Percentiles rank a stretch among this genome's conserved stretches.
These are phyloP conservation scores for Tinea pellionella DNA, from an alignment of 2,888 invertebrate species.

Conservation along the genomic window DNA sequence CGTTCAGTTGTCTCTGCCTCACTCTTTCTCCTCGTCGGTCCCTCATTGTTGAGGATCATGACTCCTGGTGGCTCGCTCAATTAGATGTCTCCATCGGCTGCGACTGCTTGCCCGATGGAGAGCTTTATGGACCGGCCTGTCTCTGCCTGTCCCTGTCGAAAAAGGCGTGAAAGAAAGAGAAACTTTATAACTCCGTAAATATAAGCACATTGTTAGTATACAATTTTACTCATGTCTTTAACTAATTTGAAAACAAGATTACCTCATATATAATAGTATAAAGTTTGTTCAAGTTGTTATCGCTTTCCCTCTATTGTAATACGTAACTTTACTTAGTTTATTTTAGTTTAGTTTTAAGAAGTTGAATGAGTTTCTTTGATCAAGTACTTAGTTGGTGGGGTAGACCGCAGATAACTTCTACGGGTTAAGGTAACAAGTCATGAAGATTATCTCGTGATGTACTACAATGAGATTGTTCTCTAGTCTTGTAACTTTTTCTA, in stretches of 20 bases:
- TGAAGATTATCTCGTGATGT: not conserved
- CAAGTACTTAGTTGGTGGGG: not conserved
- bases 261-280: not conserved
- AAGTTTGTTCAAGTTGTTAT: not conserved
- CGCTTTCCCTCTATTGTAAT: not conserved
- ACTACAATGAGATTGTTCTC: too few relatives aligned
- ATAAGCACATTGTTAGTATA: not conserved
- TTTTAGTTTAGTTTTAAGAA: slow-evolving; percentile 1
- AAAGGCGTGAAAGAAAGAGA: too few relatives aligned
- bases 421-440: not conserved
- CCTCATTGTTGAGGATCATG: too few relatives aligned
- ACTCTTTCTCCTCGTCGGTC: too few relatives aligned
- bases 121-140: too few relatives aligned
- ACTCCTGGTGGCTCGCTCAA: too few relatives aligned
- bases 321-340: not conserved
- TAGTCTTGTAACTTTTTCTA: too few relatives aligned
- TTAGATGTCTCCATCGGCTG: too few relatives aligned
- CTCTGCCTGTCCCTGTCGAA: too few relatives aligned
- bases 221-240: not conserved
- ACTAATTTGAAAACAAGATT: not conserved
- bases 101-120: too few relatives aligned
- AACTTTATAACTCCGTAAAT: not conserved
- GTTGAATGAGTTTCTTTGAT: slow-evolving; percentile 8
- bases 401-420: not conserved
- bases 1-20: too few relatives aligned